Evolutionary conservation across 2,113 vertebrate species (phyloP).

Genomic region (Falco punctatus): DNA sequence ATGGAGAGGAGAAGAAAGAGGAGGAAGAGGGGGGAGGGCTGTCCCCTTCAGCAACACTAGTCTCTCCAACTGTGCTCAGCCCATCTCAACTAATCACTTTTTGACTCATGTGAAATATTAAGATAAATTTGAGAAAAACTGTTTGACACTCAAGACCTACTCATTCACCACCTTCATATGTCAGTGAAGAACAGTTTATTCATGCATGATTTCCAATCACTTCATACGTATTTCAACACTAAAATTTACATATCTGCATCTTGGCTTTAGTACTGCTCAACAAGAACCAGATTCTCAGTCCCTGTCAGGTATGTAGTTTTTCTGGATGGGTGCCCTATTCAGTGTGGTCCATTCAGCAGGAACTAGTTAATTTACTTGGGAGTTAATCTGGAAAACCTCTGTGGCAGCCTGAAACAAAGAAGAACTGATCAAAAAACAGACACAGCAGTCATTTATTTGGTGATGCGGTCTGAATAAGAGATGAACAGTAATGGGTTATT

Average conservation of each 20-base stretch:
- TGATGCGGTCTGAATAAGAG: conserved; percentile 38
- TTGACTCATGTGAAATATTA: background rate
- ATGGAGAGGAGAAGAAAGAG: background rate
- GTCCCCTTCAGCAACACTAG: background rate
- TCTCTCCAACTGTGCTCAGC: background rate
- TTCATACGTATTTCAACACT: background rate
- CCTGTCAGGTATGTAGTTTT: background rate
- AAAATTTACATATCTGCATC: background rate
- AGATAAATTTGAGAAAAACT: background rate
- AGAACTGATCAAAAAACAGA: conserved; percentile 41
- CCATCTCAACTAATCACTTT: background rate
- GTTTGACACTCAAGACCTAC: background rate
- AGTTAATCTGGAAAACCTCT: conserved; percentile 34
- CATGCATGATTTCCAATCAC: background rate
- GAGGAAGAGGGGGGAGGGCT: background rate
- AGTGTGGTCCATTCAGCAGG: background rate
- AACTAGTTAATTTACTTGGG: conserved; percentile 15
- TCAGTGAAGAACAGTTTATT: background rate
- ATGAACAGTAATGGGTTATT: conserved; percentile 7
- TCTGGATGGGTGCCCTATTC: background rate
- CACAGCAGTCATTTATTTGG: conserved; percentile 35
- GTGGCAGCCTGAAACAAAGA: conserved; percentile 43
- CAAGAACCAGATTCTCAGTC: background rate
- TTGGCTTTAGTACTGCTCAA: background rate
- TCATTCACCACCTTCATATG: background rate